Evolutionary conservation across 1,140 invertebrate genomes (phyloP).

Genomic region (Ptiloglossa arizonensis): DNA sequence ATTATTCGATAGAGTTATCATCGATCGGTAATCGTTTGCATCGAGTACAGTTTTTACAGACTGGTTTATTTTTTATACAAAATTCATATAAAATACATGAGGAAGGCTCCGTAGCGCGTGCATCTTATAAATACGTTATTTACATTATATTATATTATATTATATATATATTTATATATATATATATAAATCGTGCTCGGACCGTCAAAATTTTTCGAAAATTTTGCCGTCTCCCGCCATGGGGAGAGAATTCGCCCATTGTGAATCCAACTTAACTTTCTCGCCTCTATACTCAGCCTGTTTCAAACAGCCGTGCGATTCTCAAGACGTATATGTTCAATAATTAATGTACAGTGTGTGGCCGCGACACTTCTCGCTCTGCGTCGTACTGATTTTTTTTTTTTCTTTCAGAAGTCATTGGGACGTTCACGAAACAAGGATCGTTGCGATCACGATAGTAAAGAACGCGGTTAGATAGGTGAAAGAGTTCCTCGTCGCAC

Average conservation of each 20-base stretch:
- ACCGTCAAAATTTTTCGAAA: conserved; percentile 53
- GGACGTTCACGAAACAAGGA: conserved; percentile 29
- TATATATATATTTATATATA: conserved; percentile 48
- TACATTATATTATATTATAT: conserved; percentile 65
- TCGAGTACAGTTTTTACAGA: conserved; percentile 9
- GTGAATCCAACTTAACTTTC: neutral
- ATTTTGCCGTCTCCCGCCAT: conserved; percentile 9
- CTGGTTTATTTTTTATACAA: conserved; percentile 64
- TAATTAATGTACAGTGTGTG: conserved; percentile 16
- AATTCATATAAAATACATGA: conserved; percentile 56
- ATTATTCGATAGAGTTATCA: no score
- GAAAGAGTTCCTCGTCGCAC: conserved; percentile 30
- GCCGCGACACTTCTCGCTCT: no score
- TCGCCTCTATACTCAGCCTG: conserved; percentile 15
- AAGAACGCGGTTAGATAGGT: neutral
- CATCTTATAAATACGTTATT: conserved; percentile 62
- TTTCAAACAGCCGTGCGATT: conserved; percentile 28
- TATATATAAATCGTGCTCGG: conserved; percentile 30
- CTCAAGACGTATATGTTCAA: neutral
- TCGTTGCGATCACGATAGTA: conserved; percentile 3
- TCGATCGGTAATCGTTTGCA: no score
- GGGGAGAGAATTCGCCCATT: neutral
- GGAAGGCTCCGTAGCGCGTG: conserved; percentile 10
- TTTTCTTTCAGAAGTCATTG: neutral
- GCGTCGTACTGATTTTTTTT: no score